phyloP scores from a whole-genome alignment of 1,140 invertebrate genomes.

The Apis dorsata region DNA sequence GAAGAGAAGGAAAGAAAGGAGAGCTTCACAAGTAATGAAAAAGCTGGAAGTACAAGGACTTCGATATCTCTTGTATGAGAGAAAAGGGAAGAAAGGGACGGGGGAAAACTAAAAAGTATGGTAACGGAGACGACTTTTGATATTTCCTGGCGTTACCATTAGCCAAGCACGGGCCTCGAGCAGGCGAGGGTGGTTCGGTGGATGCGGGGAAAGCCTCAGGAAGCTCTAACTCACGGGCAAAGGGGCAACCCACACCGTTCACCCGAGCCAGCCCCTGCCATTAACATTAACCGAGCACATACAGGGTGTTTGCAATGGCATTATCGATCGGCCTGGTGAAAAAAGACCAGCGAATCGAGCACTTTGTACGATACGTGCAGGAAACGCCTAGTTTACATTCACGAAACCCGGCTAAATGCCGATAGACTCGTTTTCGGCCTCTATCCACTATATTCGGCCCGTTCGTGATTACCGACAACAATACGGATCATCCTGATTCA shows the following conservation, averaged over 20 bases:
- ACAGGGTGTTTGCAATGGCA: constrained; percentile 71
- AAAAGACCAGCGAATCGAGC: constrained; percentile 69
- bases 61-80: background rate
- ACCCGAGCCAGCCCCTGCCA: constrained; percentile 65
- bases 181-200: constrained; percentile 50
- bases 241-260: constrained; percentile 63
- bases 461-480: constrained; percentile 37
- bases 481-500: constrained; percentile 40
- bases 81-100: background rate
- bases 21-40: background rate
- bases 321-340: constrained; percentile 67
- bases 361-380: constrained; percentile 67
- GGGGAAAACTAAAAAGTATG: constrained; percentile 38
- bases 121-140: constrained; percentile 63
- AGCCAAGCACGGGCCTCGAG: constrained; percentile 57
- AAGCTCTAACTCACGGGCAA: constrained; percentile 74
- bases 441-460: constrained; percentile 16
- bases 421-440: constrained; percentile 63
- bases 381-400: constrained; percentile 68
- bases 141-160: constrained; percentile 71
- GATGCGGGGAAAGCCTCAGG: constrained; percentile 72
- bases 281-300: constrained; percentile 73
- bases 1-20: background rate
- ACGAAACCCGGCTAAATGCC: constrained; percentile 66
- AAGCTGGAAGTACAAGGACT: background rate